Evolutionary conservation across 2,888 invertebrate genomes (phyloP), one percentile per base, ranked within the genome.

Genomic region (Xylocampa areola): DNA sequence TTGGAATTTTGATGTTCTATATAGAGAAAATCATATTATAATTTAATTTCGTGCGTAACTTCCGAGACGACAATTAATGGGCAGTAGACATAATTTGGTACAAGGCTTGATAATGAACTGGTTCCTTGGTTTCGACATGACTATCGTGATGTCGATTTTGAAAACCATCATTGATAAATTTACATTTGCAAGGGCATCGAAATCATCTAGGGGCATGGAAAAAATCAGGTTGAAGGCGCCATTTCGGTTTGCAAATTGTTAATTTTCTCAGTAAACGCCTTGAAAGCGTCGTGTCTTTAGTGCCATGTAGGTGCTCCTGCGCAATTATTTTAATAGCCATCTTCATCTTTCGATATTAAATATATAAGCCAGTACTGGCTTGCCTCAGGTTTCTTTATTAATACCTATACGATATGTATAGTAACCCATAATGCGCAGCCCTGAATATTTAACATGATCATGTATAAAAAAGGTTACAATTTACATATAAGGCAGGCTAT

Each of bases 311-410:
- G 68, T 78, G 82, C 80, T 80, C 74, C 77, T 68, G 75, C 67
- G 83, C 81, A 91, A 91, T 91, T 91, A 91, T 78, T 86, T 85
- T 89, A 88, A 90, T 88, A 82, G 77, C 80, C 79, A 81, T 85
- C 83, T 80, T n/a, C n/a, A n/a, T n/a, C n/a, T n/a, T n/a, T 82
- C 82, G 77, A 80, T 69, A 69, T 68, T 61, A 55, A 68, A 75
- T 49, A 75, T 49, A 45, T 45, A 54, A 29, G 37, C 32, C 11
- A 17, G 36, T 59, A 60, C 41, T 41, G 37, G 62, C 47, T 44
- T 49, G 50, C 44, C 52, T 44, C 39, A 61, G 44, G 39, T 60
- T 52, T 39, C 63, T 55, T 43, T 62, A 73, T 55, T 54, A 48
- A 60, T 48, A 36, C 36, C 10, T 40, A 40, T 50, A 51, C 6